Percentiles rank a stretch among this genome's conserved stretches.
phyloP scores from a whole-genome alignment of 2,797 vertebrate species.

The Pagetopsis macropterus region DNA sequence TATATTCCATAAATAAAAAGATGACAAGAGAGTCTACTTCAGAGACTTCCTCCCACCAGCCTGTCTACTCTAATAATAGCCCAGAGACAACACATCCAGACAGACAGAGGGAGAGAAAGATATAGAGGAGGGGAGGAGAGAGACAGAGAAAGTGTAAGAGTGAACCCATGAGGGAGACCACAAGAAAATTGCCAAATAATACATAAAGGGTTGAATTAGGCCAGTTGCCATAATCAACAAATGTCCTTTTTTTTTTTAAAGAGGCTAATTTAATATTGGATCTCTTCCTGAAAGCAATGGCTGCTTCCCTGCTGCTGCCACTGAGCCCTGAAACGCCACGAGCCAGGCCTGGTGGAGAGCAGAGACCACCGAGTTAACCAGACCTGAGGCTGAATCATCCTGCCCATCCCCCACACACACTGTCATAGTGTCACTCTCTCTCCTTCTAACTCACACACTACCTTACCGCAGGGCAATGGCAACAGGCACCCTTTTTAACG shows the following conservation, averaged over 20 bases:
- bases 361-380: conserved; percentile 75
- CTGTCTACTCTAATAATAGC: conserved; percentile 87
- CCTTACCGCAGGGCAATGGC: conserved; percentile 71
- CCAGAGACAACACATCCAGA: conserved; percentile 82
- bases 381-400: conserved; percentile 77
- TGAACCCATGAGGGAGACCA: conserved; percentile 70
- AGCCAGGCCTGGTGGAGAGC: conserved; percentile 70
- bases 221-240: conserved; percentile 78
- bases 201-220: conserved; percentile 77
- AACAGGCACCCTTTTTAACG: conserved; percentile 72
- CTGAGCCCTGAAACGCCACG: conserved; percentile 66
- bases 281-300: conserved; percentile 74
- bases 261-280: conserved; percentile 78
- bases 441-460: conserved; percentile 44
- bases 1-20: conserved; percentile 84
- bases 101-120: conserved; percentile 75
- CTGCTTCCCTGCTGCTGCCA: conserved; percentile 67
- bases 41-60: conserved; percentile 84
- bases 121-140: conserved; percentile 61
- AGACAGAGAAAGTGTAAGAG: conserved; percentile 67
- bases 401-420: conserved; percentile 74
- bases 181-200: conserved; percentile 77
- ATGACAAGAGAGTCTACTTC: conserved; percentile 84
- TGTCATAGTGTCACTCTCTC: conserved; percentile 73
- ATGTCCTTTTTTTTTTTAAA: conserved; percentile 68